Evolutionary conservation across 2,797 vertebrate genomes (phyloP), one percentile per base, ranked within the genome.

Genomic region (Anas acuta): DNA sequence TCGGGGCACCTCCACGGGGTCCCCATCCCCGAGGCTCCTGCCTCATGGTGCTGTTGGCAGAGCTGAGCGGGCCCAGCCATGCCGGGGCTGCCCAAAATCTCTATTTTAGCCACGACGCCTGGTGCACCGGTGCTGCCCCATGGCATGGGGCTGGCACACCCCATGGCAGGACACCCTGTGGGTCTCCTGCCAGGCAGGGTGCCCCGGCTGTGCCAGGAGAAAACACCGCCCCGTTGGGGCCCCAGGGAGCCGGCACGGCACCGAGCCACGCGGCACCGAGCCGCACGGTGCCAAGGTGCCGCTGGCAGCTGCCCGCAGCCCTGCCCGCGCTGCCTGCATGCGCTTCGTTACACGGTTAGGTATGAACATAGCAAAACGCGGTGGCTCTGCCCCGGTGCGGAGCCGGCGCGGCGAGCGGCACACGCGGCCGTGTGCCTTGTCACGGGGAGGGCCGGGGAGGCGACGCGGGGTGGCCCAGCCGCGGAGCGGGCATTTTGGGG

Each of bases 361-460:
- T 75, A 83, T 94, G 85, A 75, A 60, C 37, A 33, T 81, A 96
- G 96, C 96, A 95, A 91, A 56, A 91, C 20, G 39, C 69, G 17
- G 56, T 73, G 87, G 79, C 93, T 79, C 94, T 57, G 91, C 92
- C 84, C 94, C 58, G 62, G 89, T 26, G 4, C 49, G 33, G 86
- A 73, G 75, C 77, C 57, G 10, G 57, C 7, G 1, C 10, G 62
- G 90, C 3, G 17, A 95, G 97, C 97, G 3, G 96, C 96, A 96
- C 87, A 93, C 65, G 1, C 0, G 2, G 37, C 58, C 16, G 51
- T 85, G 92, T 84, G 96, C 97, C 91, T 97, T 96, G 97, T 97
- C 96, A 45, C 25, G 5, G 23, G 72, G 87, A 62, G 57, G 73
- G 87, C 86, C 26, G n/a, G 84, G 82, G 88, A 60, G 80, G 92